These are phyloP conservation scores for Harpagifer antarcticus DNA, from an alignment of 2,797 vertebrate genomes.

Conservation along the genomic window DNA sequence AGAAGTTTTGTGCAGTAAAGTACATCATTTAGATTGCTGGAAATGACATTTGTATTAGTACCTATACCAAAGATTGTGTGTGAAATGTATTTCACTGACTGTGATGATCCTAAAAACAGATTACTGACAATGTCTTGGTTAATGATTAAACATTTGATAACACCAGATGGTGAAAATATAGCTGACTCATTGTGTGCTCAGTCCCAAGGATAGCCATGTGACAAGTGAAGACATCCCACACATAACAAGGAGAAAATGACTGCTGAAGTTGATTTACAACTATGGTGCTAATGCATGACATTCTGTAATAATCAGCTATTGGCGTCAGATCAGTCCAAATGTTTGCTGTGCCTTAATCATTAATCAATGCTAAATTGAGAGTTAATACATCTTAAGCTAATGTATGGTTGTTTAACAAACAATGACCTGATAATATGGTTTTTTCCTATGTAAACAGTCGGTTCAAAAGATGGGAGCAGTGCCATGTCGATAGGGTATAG, in stretches of 20 bases:
- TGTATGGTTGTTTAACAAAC: too few species aligned
- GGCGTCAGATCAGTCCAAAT: background rate
- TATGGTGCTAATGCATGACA: background rate
- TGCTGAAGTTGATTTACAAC: background rate
- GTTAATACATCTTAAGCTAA: too few species aligned
- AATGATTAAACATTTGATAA: slow-evolving; percentile 79
- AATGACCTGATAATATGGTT: too few species aligned
- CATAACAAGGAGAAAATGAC: background rate
- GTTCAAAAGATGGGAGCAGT: too few species aligned
- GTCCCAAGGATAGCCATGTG: slow-evolving; percentile 41
- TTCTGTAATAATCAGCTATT: background rate
- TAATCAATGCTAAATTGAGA: too few species aligned
- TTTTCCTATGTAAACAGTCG: too few species aligned
- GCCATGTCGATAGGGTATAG: too few species aligned
- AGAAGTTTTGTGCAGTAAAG: too few species aligned
- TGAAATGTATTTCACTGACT: slow-evolving; percentile 4
- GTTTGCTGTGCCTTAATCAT: background rate
- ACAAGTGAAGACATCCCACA: slow-evolving; percentile 2
- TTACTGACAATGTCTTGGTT: slow-evolving; percentile 55
- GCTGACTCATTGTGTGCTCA: slow-evolving; percentile 38
- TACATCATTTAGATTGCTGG: background rate
- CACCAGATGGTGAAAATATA: slow-evolving; percentile 19
- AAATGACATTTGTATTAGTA: background rate
- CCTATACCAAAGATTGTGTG: background rate
- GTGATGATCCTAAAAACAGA: slow-evolving; percentile 14